phyloP scores from a whole-genome alignment of 1,140 invertebrate genomes.

The Microplitis mediator region DNA sequence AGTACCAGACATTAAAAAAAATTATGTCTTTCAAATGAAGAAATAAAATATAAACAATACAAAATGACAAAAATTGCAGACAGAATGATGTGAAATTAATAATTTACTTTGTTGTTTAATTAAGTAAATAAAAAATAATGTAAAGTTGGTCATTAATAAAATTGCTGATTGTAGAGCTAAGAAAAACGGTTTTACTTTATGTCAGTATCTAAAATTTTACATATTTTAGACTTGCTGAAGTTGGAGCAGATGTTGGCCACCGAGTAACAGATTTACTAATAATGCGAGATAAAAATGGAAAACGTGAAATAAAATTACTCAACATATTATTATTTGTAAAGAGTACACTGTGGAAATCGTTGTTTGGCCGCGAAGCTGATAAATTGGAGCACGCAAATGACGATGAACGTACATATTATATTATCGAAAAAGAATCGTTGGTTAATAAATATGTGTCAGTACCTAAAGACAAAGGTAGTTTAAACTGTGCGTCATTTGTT shows the following conservation, averaged over 20 bases:
- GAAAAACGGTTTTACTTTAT: too few relatives aligned
- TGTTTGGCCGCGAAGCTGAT: constrained; percentile 98
- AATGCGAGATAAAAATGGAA: constrained; percentile 89
- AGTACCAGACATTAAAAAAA: too few relatives aligned
- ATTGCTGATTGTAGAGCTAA: too few relatives aligned
- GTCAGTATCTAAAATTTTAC: not conserved
- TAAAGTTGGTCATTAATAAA: too few relatives aligned
- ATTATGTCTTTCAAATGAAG: too few relatives aligned
- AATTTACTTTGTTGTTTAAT: too few relatives aligned
- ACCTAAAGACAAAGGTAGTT: constrained; percentile 94
- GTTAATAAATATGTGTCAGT: constrained; percentile 98
- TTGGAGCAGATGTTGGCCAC: constrained; percentile 94
- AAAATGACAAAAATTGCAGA: too few relatives aligned
- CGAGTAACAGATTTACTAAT: constrained; percentile 93
- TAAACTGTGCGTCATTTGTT: constrained; percentile 98
- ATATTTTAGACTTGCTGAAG: constrained; percentile 80
- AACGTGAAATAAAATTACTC: constrained; percentile 93
- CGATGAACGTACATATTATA: constrained; percentile 96
- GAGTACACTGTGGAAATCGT: constrained; percentile 94
- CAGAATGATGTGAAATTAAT: too few relatives aligned
- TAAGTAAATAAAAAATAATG: too few relatives aligned
- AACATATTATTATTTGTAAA: constrained; percentile 97
- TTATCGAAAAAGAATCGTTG: constrained; percentile 97
- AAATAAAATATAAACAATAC: too few relatives aligned
- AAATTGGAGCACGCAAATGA: constrained; percentile 98